Conservation (phyloP, 2,888 invertebrate species). For the Harpalus rufipes region DNA sequence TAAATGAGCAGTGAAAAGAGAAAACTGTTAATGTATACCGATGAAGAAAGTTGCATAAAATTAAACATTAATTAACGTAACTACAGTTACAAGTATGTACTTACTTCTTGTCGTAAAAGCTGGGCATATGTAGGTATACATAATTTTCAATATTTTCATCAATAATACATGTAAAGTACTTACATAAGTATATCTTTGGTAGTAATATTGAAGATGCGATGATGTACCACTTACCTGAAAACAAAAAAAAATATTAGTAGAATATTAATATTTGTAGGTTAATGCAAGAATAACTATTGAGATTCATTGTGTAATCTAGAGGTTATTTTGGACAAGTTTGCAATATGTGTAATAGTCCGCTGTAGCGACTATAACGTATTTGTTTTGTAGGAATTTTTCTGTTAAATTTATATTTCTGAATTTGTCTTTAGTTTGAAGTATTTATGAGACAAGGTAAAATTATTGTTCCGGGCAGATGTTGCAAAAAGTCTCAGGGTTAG, state of each 20-base stretch:
- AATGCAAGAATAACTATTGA: too few relatives aligned
- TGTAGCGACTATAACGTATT: too few relatives aligned
- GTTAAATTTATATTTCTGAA: too few relatives aligned
- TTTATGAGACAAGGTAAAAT: too few relatives aligned
- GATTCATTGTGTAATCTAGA: too few relatives aligned
- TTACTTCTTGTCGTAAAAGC: neutral
- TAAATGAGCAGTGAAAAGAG: neutral
- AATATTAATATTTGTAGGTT: too few relatives aligned
- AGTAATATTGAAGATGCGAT: neutral
- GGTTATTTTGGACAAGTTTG: too few relatives aligned
- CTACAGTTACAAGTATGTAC: neutral
- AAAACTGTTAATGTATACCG: neutral
- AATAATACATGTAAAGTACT: neutral
- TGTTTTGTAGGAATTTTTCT: too few relatives aligned
- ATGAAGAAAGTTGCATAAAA: neutral
- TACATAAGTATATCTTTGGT: neutral
- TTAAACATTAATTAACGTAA: neutral
- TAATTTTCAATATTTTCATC: neutral
- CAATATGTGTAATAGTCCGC: too few relatives aligned
- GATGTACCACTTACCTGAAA: neutral
- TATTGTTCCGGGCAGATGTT: too few relatives aligned
- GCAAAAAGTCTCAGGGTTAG: too few relatives aligned
- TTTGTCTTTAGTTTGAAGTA: too few relatives aligned
- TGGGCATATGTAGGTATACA: neutral
- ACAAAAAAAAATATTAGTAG: neutral